Base-by-base conservation (phyloP, 2,797 vertebrate genomes). In the Lagorchestes hirsutus region DNA sequence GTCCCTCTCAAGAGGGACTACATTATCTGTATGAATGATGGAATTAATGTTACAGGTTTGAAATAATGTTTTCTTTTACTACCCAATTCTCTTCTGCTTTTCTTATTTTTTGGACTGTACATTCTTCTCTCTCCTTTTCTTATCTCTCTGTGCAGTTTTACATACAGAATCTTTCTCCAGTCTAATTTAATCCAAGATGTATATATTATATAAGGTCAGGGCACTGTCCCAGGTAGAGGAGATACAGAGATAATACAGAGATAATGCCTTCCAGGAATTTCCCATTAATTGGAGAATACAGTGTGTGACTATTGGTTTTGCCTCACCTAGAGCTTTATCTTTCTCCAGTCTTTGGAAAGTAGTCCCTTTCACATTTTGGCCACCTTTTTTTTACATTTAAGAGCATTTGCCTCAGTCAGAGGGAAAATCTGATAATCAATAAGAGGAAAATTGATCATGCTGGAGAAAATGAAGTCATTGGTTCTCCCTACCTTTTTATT, bases 41-140 rank as follows among this genome's bases (percentile, higher is more conserved):
- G 74, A 95, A 97, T 92, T 94, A 93, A 87, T 92, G 22, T 18
- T 4, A 18, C 90, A 90, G 62, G 90, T 91, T 91, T 40, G 6
- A 94, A 58, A 40, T 91, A 92, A 93, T 58, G 2, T 91, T 93
- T 92, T 95, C 54, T 54, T 95, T 90, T 91, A 93, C 92, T 95
- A 56, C 94, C 91, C 91, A 93, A 54, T 46, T 9, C 54, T 94
- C 5, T 82, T 46, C n/a, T 40, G 34, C 14, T 74, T 22, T 90
- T 93, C 87, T 92, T 97, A 93, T 96, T 54, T 93, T 18, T 59
- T 92, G 18, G 91, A 40, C 0, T n/a, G 10, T 29, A 4, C 13
- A 54, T 59, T 94, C 24, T 94, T 46, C 28, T 91, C 46, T 91
- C 29, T 52, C 14, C n/a, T 58, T 10, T 18, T 5, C 29, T 16